Percentiles rank a stretch among this genome's conserved stretches.
These are phyloP conservation scores for Nomia melanderi DNA, from an alignment of 1,140 invertebrate species.

Conservation along the genomic window DNA sequence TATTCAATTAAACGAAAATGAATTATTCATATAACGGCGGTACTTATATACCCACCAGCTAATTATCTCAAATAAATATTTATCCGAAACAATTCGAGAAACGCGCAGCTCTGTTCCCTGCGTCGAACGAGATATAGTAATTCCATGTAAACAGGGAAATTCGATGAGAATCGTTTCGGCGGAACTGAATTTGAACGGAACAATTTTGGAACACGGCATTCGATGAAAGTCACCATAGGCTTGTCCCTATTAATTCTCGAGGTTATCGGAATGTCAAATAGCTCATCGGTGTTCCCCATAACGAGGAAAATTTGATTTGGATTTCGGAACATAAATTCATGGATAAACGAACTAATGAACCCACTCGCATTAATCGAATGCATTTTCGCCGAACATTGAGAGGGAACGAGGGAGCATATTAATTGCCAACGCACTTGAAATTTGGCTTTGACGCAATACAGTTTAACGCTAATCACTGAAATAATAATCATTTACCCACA, in stretches of 20 bases:
- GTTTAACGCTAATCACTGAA: neutral
- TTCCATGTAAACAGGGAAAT: too few relatives aligned
- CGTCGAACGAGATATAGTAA: too few relatives aligned
- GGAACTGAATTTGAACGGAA: neutral
- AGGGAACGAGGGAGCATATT: neutral
- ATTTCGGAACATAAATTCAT: neutral
- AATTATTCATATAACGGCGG: too few relatives aligned
- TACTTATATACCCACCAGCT: too few relatives aligned
- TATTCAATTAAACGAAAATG: too few relatives aligned
- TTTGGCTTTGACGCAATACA: neutral
- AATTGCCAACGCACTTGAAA: neutral
- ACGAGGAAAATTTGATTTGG: conserved; percentile 2
- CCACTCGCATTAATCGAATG: neutral
- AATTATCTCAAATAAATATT: too few relatives aligned
- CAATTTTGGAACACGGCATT: neutral
- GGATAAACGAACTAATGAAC: conserved; percentile 6
- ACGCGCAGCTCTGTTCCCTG: too few relatives aligned
- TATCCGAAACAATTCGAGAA: too few relatives aligned
- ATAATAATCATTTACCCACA: neutral
- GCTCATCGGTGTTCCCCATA: neutral
- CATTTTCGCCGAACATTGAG: neutral
- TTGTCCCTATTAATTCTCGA: neutral
- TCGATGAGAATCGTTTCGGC: neutral
- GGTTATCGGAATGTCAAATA: neutral
- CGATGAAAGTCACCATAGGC: neutral